phyloP scores from a whole-genome alignment of 2,113 vertebrate genomes.

The Plotosus lineatus region DNA sequence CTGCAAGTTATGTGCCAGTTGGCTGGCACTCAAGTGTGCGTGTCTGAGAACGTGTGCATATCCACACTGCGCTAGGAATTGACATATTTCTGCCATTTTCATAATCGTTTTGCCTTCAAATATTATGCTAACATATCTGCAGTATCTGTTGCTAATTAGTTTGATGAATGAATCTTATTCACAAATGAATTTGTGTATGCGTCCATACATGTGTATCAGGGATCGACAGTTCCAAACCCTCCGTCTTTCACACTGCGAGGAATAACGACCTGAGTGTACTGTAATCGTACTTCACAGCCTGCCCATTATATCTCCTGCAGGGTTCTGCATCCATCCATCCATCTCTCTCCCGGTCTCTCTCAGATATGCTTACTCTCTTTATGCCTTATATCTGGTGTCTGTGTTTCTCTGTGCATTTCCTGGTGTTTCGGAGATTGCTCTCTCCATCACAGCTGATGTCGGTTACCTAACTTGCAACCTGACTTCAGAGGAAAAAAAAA shows the following conservation, averaged over 20 bases:
- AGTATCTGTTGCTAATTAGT: neutral
- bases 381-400: neutral
- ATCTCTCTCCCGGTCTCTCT: neutral
- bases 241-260: neutral
- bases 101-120: neutral
- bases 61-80: neutral
- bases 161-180: too few relatives aligned
- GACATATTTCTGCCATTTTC: slow-evolving; percentile 6
- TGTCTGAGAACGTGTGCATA: neutral
- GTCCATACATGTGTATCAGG: too few relatives aligned
- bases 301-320: neutral
- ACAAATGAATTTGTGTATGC: neutral
- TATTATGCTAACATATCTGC: neutral
- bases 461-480: neutral
- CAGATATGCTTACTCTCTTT: neutral
- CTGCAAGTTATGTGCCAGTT: slow-evolving; percentile 18
- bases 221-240: neutral
- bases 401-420: neutral
- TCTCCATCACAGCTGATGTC: too few relatives aligned
- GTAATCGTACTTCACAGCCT: neutral
- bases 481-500: neutral
- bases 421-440: too few relatives aligned
- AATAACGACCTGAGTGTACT: neutral
- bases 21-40: slow-evolving; percentile 28
- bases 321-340: neutral